Conservation (phyloP, 2,113 vertebrate species). For the Myrmecophaga tridactyla region DNA sequence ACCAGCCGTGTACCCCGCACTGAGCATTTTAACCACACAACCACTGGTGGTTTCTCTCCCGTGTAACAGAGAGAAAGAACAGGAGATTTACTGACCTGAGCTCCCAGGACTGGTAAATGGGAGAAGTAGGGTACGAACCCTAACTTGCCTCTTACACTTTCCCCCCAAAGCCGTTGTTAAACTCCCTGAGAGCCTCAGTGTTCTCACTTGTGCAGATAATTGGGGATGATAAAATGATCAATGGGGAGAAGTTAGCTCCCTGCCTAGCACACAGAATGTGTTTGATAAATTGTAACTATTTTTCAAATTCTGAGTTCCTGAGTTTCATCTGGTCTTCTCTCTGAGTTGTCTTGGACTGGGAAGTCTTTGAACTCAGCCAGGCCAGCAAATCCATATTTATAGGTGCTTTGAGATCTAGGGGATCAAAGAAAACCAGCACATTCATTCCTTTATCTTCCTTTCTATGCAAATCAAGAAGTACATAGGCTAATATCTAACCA, state of each 20-base stretch:
- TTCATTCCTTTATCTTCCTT: neutral
- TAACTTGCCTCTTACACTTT: too few relatives aligned
- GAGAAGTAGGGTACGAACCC: neutral
- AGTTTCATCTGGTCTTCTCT: neutral
- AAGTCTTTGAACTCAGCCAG: neutral
- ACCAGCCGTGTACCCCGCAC: too few relatives aligned
- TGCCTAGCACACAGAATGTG: neutral
- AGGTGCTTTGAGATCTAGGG: neutral
- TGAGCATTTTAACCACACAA: neutral
- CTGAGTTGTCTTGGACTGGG: neutral
- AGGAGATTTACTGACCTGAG: too few relatives aligned
- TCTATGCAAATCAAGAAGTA: neutral
- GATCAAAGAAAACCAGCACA: neutral
- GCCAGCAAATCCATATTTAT: neutral
- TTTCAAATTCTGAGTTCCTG: neutral
- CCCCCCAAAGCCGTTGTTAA: too few relatives aligned
- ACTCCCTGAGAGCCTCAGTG: neutral
- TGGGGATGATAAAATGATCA: too few relatives aligned
- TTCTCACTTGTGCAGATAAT: neutral
- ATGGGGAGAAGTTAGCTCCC: rapidly evolving
- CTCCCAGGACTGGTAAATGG: neutral
- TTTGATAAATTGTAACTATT: neutral
- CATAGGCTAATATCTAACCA: neutral
- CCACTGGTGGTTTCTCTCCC: neutral
- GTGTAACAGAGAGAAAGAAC: neutral